Evolutionary conservation across 1,140 invertebrate species (phyloP).

Genomic region (Papilio dardanus): DNA sequence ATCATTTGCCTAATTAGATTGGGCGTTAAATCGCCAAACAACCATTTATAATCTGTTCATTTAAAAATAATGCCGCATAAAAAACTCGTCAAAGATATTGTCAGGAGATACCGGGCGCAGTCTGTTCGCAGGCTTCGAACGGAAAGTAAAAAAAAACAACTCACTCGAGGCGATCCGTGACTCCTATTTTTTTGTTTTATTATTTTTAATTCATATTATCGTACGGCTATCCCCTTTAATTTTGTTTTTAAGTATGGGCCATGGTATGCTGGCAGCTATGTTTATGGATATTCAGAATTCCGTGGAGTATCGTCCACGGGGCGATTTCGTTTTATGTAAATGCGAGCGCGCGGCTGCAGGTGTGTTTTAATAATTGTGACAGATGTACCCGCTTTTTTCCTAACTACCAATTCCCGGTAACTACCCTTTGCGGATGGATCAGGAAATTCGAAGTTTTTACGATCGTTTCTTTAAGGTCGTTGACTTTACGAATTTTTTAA

Average conservation of each 20-base stretch:
- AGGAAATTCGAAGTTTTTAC: constrained; percentile 39
- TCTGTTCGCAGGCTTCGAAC: constrained; percentile 75
- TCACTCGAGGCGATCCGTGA: constrained; percentile 80
- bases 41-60: constrained; percentile 81
- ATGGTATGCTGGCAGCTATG: constrained; percentile 78
- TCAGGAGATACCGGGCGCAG: constrained; percentile 73
- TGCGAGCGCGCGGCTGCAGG: constrained; percentile 59
- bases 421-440: constrained; percentile 33
- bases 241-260: constrained; percentile 82
- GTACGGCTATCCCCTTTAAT: constrained; percentile 81
- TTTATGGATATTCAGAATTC: constrained; percentile 81
- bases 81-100: constrained; percentile 82
- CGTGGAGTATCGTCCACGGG: constrained; percentile 69
- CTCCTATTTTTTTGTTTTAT: constrained; percentile 81
- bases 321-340: constrained; percentile 78
- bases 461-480: constrained; percentile 20
- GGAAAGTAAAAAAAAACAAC: constrained; percentile 65
- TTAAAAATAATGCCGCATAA: constrained; percentile 80
- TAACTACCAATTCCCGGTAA: constrained; percentile 43
- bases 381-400: constrained; percentile 56
- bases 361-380: constrained; percentile 70
- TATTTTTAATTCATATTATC: constrained; percentile 83
- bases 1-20: constrained; percentile 82
- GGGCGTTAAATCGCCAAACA: constrained; percentile 82
- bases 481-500: constrained; percentile 31